These are phyloP conservation scores for Aleiodes testaceus DNA, from an alignment of 2,888 invertebrate species.

Conservation along the genomic window DNA sequence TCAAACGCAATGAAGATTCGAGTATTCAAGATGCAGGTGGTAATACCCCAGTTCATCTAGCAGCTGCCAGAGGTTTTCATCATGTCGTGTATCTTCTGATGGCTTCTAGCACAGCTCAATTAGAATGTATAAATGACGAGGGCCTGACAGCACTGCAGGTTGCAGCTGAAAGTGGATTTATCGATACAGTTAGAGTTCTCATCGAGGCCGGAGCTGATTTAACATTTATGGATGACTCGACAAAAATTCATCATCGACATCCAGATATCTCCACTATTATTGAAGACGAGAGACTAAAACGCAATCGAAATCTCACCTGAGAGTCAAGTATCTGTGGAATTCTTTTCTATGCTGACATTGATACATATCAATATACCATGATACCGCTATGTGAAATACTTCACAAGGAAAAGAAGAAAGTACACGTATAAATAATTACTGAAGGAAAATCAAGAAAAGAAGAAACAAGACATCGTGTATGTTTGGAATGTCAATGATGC, in stretches of 20 bases:
- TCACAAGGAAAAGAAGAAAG: background rate
- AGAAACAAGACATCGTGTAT: background rate
- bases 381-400: background rate
- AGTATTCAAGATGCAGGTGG: conserved; percentile 66
- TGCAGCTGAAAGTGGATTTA: conserved; percentile 71
- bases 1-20: conserved; percentile 64
- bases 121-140: conserved; percentile 67
- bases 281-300: conserved; percentile 62
- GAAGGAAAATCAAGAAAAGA: background rate
- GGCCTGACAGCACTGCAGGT: conserved; percentile 68
- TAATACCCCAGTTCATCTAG: conserved; percentile 71
- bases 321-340: background rate
- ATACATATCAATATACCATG: conserved; percentile 4
- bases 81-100: conserved; percentile 66
- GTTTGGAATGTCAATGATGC: background rate
- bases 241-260: conserved; percentile 59
- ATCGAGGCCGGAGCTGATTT: conserved; percentile 64
- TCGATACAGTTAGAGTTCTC: conserved; percentile 62
- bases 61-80: conserved; percentile 69
- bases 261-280: conserved; percentile 61
- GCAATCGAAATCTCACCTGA: conserved; percentile 53
- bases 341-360: background rate
- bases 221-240: conserved; percentile 54
- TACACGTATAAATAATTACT: background rate
- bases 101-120: conserved; percentile 63